Base-by-base conservation (phyloP, 2,888 invertebrate genomes). In the Drosophila longiperda region DNA sequence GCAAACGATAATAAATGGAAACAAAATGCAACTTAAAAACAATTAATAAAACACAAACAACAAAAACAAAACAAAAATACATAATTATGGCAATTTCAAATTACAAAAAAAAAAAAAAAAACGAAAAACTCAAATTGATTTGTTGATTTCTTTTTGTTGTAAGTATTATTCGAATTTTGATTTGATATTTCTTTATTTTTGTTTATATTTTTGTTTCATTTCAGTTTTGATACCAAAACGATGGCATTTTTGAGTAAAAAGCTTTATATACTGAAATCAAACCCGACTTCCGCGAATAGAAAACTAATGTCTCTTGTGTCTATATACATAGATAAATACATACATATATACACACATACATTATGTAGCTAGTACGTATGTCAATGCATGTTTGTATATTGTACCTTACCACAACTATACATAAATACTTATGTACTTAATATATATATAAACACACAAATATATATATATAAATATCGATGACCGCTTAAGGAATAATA, bases 1-100 rank as follows among this genome's bases (percentile, higher is more conserved):
- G 86, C 80, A 80, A 88, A 75, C 88, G 84, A 84, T 84, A 84
- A 84, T 84, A 84, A 84, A 87, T 88, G 83, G 73, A 84, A 87
- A 84, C 80, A 73, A 88, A 89, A 85, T 88, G 87, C 85, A 85
- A 84, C 87, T 81, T 79, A 83, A 87, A 88, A 82, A 75, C 49
- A 69, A 73, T 57, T 40, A 63, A 73, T 67, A 74, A 66, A 69
- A 64, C 59, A 62, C 66, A 82, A 73, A 66, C 61, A 71, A 75
- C 54, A 78, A 57, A 48, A 59, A 26, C 61, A 60, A 57, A 57
- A 62, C 45, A 55, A 26, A 58, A 48, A 66, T 33, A 66, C 57
- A 69, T 75, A 63, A 66, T 66, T 78, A 70, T 38, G 69, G 72
- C 75, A 42, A 74, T 72, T 66, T 66, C 53, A 69, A 67, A 63